phyloP scores from a whole-genome alignment of 1,140 invertebrate species.

The Holcopasites calliopsidis region DNA sequence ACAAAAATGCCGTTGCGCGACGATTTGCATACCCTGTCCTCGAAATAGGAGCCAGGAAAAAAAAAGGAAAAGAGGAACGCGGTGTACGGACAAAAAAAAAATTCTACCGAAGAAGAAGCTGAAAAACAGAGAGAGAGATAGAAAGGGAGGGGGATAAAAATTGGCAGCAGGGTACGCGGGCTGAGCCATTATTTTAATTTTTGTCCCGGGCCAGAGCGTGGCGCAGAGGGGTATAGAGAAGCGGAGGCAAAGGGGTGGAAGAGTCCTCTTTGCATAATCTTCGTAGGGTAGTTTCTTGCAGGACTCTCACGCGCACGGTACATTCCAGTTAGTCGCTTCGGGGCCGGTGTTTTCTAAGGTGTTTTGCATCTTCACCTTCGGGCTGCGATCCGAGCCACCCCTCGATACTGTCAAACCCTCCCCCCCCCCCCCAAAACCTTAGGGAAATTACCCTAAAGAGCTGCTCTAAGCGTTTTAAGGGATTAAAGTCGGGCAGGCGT shows the following conservation, averaged over 20 bases:
- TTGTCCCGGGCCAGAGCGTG: slow-evolving; percentile 30
- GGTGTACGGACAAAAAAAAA: slow-evolving; percentile 10
- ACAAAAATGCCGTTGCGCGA: slow-evolving; percentile 73
- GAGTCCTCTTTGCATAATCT: slow-evolving; percentile 72
- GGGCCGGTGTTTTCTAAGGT: slow-evolving; percentile 48
- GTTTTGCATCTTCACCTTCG: slow-evolving; percentile 69
- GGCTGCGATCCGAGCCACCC: background rate
- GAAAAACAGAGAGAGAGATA: slow-evolving; percentile 27
- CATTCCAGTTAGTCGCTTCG: slow-evolving; percentile 38
- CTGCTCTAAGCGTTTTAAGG: slow-evolving; percentile 71
- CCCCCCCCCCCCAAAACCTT: background rate
- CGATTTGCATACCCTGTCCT: slow-evolving; percentile 67
- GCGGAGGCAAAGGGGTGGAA: slow-evolving; percentile 25
- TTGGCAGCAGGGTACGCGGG: slow-evolving; percentile 41
- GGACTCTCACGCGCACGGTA: slow-evolving; percentile 57
- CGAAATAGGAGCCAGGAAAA: no score
- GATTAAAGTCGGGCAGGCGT: slow-evolving; percentile 70
- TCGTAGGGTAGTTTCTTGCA: slow-evolving; percentile 65
- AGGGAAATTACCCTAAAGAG: slow-evolving; percentile 73
- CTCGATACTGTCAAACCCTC: background rate
- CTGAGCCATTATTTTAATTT: slow-evolving; percentile 74
- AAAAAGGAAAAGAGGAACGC: slow-evolving; percentile 8
- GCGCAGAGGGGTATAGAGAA: slow-evolving; percentile 9
- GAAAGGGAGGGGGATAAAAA: slow-evolving; percentile 34
- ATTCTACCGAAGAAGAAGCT: slow-evolving; percentile 41